A percentile compares a stretch with the other conserved stretches of the same genome.
Conservation (phyloP, 1,140 invertebrate genomes). For the Wiebesia pumilae region DNA sequence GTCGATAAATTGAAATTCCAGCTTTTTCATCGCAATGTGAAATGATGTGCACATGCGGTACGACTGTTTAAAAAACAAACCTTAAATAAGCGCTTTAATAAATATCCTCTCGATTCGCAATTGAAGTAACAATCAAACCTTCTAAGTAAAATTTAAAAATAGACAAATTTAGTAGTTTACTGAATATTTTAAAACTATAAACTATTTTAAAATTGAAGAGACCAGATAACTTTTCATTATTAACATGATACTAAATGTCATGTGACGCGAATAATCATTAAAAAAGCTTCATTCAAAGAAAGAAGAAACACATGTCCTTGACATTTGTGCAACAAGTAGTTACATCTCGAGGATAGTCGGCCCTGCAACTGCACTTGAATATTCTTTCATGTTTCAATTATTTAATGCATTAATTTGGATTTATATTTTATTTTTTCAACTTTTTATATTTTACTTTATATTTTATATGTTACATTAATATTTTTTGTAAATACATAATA, state of each 20-base stretch:
- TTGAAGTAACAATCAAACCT: not conserved
- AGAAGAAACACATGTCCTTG: not conserved
- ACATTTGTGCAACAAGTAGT: constrained; percentile 7
- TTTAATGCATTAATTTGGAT: not conserved
- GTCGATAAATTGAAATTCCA: constrained; percentile 33
- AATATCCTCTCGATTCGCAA: not conserved
- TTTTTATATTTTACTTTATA: not conserved
- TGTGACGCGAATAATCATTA: not conserved
- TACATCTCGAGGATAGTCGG: constrained; percentile 19
- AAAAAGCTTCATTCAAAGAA: not conserved
- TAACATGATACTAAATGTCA: not conserved
- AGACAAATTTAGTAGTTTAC: not conserved
- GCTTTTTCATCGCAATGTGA: not conserved
- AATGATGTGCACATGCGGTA: not conserved
- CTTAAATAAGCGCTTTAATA: not conserved
- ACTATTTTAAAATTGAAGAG: not conserved
- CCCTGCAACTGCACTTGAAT: not conserved
- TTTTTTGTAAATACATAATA: too few species aligned
- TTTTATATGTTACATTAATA: too few species aligned
- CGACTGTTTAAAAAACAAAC: not conserved
- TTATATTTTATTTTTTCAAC: not conserved
- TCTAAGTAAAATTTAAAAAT: not conserved
- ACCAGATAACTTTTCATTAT: not conserved
- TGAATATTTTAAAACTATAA: not conserved
- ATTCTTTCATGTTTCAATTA: not conserved